These are phyloP conservation scores for Eupithecia dodoneata DNA, from an alignment of 2,888 invertebrate species.

Conservation along the genomic window DNA sequence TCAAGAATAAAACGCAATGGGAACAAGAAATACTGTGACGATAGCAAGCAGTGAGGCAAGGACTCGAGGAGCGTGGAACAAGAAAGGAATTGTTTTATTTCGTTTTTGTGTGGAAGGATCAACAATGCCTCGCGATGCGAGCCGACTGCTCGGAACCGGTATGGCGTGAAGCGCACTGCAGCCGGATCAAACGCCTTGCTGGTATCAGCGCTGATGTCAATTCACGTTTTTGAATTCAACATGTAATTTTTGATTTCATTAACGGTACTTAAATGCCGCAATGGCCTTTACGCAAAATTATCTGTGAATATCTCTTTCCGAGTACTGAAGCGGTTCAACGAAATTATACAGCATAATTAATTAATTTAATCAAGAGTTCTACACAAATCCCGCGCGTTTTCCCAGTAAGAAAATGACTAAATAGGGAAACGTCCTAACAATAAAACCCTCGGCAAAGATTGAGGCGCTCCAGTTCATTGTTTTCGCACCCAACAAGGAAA, in stretches of 20 bases:
- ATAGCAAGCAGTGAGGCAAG: slow-evolving; percentile 53
- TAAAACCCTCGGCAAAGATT: slow-evolving; percentile 27
- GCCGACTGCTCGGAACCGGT: slow-evolving; percentile 76
- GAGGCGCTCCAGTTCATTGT: slow-evolving; percentile 29
- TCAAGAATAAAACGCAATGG: slow-evolving; percentile 41
- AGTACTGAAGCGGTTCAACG: slow-evolving; percentile 9
- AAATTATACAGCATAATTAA: slow-evolving; percentile 18
- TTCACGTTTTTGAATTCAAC: slow-evolving; percentile 42
- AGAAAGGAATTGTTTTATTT: slow-evolving; percentile 75
- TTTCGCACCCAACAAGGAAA: slow-evolving; percentile 40
- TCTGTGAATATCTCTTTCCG: slow-evolving; percentile 25
- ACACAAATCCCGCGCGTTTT: slow-evolving; percentile 8
- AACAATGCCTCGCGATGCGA: slow-evolving; percentile 71
- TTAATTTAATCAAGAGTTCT: slow-evolving; percentile 17
- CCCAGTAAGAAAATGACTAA: slow-evolving; percentile 11
- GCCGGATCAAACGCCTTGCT: slow-evolving; percentile 67
- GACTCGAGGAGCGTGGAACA: slow-evolving; percentile 56
- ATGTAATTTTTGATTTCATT: slow-evolving; percentile 35
- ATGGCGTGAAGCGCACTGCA: slow-evolving; percentile 58
- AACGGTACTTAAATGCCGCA: slow-evolving; percentile 30
- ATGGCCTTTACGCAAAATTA: slow-evolving; percentile 18
- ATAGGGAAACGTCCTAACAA: slow-evolving; percentile 22
- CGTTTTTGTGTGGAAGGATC: slow-evolving; percentile 77
- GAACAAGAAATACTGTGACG: slow-evolving; percentile 55
- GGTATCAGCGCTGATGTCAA: slow-evolving; percentile 69